These are phyloP conservation scores for Heterocephalus glaber DNA, from an alignment of 2,113 vertebrate genomes.

Conservation along the genomic window DNA sequence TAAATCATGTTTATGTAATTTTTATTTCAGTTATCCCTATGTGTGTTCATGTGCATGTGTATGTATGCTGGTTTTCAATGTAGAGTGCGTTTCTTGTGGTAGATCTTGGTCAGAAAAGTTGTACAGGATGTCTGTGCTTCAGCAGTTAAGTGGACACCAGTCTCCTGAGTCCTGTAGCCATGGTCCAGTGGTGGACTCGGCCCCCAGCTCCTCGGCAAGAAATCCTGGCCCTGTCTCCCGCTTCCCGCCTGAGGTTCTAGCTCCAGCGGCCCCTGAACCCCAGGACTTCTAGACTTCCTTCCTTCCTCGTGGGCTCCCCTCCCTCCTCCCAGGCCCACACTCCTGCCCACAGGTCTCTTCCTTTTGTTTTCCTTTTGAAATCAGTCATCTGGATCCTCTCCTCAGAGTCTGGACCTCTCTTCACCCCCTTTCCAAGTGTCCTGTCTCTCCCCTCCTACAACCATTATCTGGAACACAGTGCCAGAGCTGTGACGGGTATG, in stretches of 20 bases:
- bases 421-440: neutral
- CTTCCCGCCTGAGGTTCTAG: neutral
- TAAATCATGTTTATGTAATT: neutral
- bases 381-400: neutral
- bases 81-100: neutral
- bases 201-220: neutral
- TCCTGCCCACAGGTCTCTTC: neutral
- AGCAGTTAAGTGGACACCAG: neutral
- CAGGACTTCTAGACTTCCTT: neutral
- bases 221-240: neutral
- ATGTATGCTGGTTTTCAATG: neutral
- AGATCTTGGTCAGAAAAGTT: neutral
- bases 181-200: neutral
- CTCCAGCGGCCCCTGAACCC: neutral
- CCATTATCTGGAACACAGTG: neutral
- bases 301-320: neutral
- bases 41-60: neutral
- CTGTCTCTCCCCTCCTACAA: neutral
- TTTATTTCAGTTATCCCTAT: neutral
- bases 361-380: slow-evolving; percentile 1
- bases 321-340: neutral
- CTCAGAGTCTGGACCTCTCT: neutral
- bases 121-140: neutral
- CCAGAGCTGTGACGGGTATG: neutral
- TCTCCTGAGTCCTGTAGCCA: neutral